Percentiles rank a stretch among this genome's conserved stretches.
Evolutionary conservation across 2,797 vertebrate genomes (phyloP).

Genomic region (Philypnodon macrostomus): DNA sequence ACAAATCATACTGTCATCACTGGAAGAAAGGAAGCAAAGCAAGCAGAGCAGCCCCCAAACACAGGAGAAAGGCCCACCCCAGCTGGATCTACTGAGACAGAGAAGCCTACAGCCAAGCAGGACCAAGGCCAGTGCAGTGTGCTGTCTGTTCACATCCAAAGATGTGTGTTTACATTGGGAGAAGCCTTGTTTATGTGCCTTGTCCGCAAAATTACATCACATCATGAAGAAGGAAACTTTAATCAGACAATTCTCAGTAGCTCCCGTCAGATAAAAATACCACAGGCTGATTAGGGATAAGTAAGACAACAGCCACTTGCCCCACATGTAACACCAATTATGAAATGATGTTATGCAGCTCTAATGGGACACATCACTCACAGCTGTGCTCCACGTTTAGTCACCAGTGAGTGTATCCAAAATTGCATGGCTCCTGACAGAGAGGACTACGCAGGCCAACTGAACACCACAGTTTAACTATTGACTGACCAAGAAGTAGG

Average conservation of each 20-base stretch:
- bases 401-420: conserved; percentile 39
- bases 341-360: conserved; percentile 39
- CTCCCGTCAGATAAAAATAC: conserved; percentile 44
- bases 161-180: conserved; percentile 57
- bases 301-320: conserved; percentile 33
- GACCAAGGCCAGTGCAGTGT: conserved; percentile 34
- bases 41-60: conserved; percentile 21
- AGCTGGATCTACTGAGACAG: conserved; percentile 35
- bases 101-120: conserved; percentile 34
- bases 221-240: conserved; percentile 41
- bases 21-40: conserved; percentile 23
- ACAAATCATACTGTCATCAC: conserved; percentile 51
- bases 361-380: conserved; percentile 41
- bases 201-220: conserved; percentile 61
- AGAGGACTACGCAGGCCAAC: conserved; percentile 18
- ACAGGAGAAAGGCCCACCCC: conserved; percentile 33
- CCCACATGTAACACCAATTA: conserved; percentile 26
- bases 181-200: conserved; percentile 59
- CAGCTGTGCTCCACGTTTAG: conserved; percentile 45
- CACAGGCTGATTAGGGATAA: conserved; percentile 28
- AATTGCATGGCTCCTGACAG: conserved; percentile 37
- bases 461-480: conserved; percentile 28
- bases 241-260: conserved; percentile 49
- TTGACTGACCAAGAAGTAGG: conserved; percentile 16
- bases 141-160: conserved; percentile 49